Percentiles rank a stretch among this genome's conserved stretches.
phyloP scores from a whole-genome alignment of 2,113 vertebrate genomes.

The Regulus satrapa region DNA sequence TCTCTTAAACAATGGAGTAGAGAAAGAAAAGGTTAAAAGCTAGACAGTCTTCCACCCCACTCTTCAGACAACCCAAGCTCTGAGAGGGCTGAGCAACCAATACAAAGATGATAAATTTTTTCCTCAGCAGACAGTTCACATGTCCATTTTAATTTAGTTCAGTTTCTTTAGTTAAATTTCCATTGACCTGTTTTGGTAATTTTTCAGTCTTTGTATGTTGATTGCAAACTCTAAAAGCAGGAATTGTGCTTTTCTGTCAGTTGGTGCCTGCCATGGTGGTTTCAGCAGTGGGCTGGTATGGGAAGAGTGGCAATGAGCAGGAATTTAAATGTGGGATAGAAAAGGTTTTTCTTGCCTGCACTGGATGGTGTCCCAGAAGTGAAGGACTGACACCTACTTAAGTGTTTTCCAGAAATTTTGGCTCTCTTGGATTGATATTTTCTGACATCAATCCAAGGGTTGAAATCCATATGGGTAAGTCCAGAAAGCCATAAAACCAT shows the following conservation, averaged over 20 bases:
- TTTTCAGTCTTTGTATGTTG: neutral
- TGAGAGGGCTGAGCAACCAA: neutral
- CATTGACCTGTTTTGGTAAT: neutral
- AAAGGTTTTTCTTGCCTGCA: neutral
- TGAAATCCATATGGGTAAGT: neutral
- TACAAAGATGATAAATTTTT: neutral
- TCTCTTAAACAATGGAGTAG: neutral
- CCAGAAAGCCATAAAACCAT: neutral
- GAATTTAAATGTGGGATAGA: neutral
- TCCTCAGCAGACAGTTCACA: neutral
- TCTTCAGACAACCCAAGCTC: neutral
- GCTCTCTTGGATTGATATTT: neutral
- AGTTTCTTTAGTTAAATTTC: neutral
- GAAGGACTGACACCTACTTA: neutral
- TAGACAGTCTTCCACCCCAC: neutral
- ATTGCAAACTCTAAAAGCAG: neutral
- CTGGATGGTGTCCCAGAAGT: neutral
- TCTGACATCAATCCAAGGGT: neutral
- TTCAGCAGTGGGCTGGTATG: neutral
- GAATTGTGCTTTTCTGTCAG: neutral
- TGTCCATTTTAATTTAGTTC: neutral
- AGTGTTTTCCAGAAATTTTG: neutral
- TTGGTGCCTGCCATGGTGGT: rapidly evolving
- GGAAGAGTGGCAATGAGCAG: neutral
- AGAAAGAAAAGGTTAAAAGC: neutral